phyloP scores from a whole-genome alignment of 2,888 invertebrate genomes.

The Caenorhabditis doughertyi region DNA sequence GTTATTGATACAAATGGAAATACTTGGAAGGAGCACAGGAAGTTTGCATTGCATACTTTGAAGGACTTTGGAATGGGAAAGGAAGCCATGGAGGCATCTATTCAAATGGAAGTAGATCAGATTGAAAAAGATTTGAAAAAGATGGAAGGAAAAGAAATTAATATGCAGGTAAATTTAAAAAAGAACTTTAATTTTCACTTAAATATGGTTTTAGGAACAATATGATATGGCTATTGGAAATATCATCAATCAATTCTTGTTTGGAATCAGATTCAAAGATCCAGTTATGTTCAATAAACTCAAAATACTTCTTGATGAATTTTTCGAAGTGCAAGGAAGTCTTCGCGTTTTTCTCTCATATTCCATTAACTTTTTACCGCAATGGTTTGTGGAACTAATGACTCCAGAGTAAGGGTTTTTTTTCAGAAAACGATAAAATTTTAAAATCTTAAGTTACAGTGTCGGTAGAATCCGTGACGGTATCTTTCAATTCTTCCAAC shows the following conservation, averaged over 20 bases:
- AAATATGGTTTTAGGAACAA: slow-evolving; percentile 12
- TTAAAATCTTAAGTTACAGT: slow-evolving; percentile 28
- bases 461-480: slow-evolving; percentile 46
- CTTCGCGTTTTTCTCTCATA: slow-evolving; percentile 29
- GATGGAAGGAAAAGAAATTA: slow-evolving; percentile 29
- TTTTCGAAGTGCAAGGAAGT: slow-evolving; percentile 50
- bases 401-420: slow-evolving; percentile 41
- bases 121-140: slow-evolving; percentile 42
- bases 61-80: slow-evolving; percentile 71
- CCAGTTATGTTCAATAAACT: slow-evolving; percentile 17
- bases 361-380: slow-evolving; percentile 23
- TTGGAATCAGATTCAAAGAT: slow-evolving; percentile 65
- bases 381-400: slow-evolving; percentile 34
- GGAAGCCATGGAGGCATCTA: slow-evolving; percentile 67
- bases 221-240: slow-evolving; percentile 65
- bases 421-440: not conserved
- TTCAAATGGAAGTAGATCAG: slow-evolving; percentile 54
- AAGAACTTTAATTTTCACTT: not conserved
- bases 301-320: slow-evolving; percentile 23
- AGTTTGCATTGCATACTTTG: slow-evolving; percentile 64
- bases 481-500: slow-evolving; percentile 61
- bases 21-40: slow-evolving; percentile 66
- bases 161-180: slow-evolving; percentile 38
- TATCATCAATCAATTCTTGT: slow-evolving; percentile 68
- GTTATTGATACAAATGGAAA: slow-evolving; percentile 66